A percentile compares a stretch with the other conserved stretches of the same genome.
Evolutionary conservation across 2,797 vertebrate genomes (phyloP).

Genomic region (Dicrostonyx torquatus): DNA sequence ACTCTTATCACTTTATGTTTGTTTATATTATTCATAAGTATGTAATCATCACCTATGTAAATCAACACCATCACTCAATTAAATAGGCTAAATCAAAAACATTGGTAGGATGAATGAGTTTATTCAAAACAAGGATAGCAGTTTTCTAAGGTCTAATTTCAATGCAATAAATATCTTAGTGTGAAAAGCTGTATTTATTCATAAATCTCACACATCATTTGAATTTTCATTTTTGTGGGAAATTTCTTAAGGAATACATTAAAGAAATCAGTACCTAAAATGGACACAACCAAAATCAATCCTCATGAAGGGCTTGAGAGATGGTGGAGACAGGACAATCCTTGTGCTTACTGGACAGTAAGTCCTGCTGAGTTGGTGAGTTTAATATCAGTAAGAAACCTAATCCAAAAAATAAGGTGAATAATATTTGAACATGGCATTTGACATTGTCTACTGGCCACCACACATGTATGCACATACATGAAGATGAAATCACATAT

Average conservation of each 20-base stretch:
- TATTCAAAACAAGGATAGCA: not conserved
- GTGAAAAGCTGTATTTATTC: not conserved
- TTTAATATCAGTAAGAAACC: not conserved
- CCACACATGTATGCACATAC: not conserved
- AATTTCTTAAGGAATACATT: not conserved
- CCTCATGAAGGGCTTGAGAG: not conserved
- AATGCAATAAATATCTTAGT: not conserved
- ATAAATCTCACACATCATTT: not conserved
- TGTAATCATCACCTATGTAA: slow-evolving; percentile 31
- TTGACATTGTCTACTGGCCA: not conserved
- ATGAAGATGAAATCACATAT: not conserved
- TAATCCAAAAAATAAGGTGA: not conserved
- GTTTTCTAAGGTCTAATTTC: slow-evolving; percentile 19
- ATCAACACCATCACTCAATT: not conserved
- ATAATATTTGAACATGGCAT: not conserved
- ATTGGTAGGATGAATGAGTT: slow-evolving; percentile 24
- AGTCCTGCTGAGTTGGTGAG: not conserved
- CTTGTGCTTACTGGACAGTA: not conserved
- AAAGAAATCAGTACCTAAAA: not conserved
- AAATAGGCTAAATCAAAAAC: slow-evolving; percentile 18
- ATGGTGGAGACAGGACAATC: not conserved
- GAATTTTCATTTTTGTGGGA: slow-evolving; percentile 1
- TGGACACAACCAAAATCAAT: slow-evolving; percentile 6
- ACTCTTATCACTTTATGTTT: not conserved
- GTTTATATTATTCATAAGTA: slow-evolving; percentile 37